phyloP scores from a whole-genome alignment of 2,797 vertebrate genomes.

The Echiichthys vipera region DNA sequence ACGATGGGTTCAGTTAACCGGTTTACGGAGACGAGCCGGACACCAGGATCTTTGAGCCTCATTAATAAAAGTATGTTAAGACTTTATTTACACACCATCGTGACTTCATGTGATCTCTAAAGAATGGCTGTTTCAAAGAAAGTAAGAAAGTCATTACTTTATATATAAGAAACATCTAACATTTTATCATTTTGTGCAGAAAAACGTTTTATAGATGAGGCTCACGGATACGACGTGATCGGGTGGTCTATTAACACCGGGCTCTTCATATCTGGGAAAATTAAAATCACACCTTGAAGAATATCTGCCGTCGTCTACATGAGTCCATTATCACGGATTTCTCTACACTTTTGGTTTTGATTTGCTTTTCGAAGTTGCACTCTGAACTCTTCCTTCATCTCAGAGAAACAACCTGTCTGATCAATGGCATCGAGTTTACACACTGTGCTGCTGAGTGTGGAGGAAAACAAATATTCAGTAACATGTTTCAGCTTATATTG shows the following conservation, averaged over 20 bases:
- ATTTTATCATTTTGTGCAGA: neutral
- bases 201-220: neutral
- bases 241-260: neutral
- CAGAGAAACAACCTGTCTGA: constrained; percentile 30
- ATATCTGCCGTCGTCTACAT: neutral
- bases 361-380: neutral
- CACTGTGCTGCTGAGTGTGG: constrained; percentile 9
- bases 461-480: constrained; percentile 11
- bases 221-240: neutral
- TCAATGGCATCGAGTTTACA: constrained; percentile 11
- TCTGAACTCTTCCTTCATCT: neutral
- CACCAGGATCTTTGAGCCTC: neutral
- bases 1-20: neutral
- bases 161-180: neutral
- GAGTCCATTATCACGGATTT: neutral
- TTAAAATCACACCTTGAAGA: neutral
- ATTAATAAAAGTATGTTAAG: neutral
- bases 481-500: constrained; percentile 20
- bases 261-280: neutral
- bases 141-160: neutral
- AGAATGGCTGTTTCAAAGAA: neutral
- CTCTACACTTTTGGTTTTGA: constrained; percentile 43
- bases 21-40: neutral
- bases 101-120: neutral
- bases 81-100: constrained; percentile 15